phyloP scores from a whole-genome alignment of 92 coral and sea anemone genomes.

The Paramuricea clavata region DNA sequence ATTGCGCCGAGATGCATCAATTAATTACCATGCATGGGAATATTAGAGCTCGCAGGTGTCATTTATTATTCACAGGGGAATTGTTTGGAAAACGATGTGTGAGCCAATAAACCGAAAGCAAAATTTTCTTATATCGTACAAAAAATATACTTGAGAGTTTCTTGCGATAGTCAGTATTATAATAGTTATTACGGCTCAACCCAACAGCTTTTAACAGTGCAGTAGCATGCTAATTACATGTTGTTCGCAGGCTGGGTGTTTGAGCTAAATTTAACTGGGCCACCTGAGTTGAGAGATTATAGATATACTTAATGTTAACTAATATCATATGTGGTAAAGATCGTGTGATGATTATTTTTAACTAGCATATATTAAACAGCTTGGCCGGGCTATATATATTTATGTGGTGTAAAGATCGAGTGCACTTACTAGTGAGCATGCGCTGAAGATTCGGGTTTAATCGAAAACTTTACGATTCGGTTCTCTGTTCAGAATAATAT shows the following conservation, averaged over 20 bases:
- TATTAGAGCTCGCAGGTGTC: neutral
- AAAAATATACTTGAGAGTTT: no score
- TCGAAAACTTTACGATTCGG: no score
- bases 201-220: neutral
- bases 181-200: neutral
- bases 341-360: conserved; percentile 26
- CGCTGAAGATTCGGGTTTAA: no score
- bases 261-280: conserved; percentile 26
- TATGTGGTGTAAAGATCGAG: no score
- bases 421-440: no score
- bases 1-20: conserved; percentile 23
- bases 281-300: conserved; percentile 23
- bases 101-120: neutral
- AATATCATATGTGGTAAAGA: conserved; percentile 14
- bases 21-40: conserved; percentile 8
- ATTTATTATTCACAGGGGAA: neutral
- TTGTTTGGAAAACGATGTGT: conserved; percentile 1
- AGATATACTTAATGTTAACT: conserved; percentile 4
- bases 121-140: neutral
- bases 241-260: neutral
- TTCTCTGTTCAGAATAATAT: no score
- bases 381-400: neutral
- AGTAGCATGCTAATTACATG: neutral
- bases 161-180: no score
- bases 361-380: neutral